Base-by-base conservation (phyloP, 2,888 invertebrate species). In the Tanypteryx hageni region DNA sequence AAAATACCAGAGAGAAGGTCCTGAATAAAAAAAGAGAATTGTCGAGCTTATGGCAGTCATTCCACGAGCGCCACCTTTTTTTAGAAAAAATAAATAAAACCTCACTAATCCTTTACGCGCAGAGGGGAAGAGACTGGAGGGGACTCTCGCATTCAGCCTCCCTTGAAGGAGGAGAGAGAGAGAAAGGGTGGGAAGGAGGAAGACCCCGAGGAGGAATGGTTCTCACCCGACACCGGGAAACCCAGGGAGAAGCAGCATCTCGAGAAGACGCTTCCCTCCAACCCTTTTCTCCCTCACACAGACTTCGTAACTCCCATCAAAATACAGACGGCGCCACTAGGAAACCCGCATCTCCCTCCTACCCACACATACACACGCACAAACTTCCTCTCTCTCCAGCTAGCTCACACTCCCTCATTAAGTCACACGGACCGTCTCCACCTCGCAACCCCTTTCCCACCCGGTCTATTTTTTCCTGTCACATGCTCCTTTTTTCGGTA, bases 261-360 rank as follows among this genome's bases (percentile, higher is more conserved):
- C 68, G n/a, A n/a, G 22, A 76, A 76, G 76, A 76, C 76, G 76
- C 76, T 22, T 22, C 76, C 76, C 76, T 44, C 44, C 44, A 44
- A n/a, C n/a, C 68, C 68, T 22, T n/a, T 68, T 68, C 64, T 68
- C 68, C 22, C 68, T 10, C 76, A 14, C 76, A 76, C 27, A 27
- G 22, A 68, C 68, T 68, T 68, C n/a, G 68, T 68, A 68, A 68
- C 76, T 76, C 27, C 76, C 22, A 76, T 76, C 22, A 22, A 27
- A 76, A 76, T 11, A 76, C 76, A 76, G 76, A 76, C 76, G 76
- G 76, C 76, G 76, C 76, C 76, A 76, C 44, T 44, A 44, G 3
- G 44, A 44, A 44, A 44, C 44, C 44, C 5, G 3, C 44, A 27
- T 22, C 5, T 61, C 13, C 76, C 76, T 27, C 22, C n/a, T 22